Base-by-base conservation (phyloP, 2,797 vertebrate species). In the Danio tinwini region DNA sequence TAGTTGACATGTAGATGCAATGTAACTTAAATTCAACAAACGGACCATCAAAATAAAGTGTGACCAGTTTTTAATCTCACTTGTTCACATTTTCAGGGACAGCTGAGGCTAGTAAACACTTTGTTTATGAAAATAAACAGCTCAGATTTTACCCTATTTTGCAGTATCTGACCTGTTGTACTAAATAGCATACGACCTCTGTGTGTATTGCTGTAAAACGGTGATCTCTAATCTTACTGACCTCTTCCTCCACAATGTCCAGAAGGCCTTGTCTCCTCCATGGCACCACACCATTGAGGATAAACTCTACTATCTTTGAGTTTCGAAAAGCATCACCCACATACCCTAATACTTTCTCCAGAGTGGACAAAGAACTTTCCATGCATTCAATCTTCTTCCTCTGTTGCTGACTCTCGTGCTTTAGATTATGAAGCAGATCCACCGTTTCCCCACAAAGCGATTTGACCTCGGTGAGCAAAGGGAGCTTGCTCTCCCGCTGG, bases 231-330 rank as follows among this genome's bases (percentile, higher is more conserved):
- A 37, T n/a, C 55, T 68, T 87, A 90, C 90, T 90, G 82, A 90
- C 89, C 89, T 90, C 86, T 49, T 84, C 83, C 63, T 83, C 82
- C 5, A 84, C 65, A 68, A 84, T 83, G 10, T 93, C 90, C 71
- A 89, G 78, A 80, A 89, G 90, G 82, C 86, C 90, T 74, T 91
- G 91, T 77, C 88, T 93, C 83, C 90, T 93, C 94, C 94, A 95
- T 40, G 94, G 93, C 45, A 92, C 90, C 29, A 85, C 75, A 42
- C 94, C 94, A 84, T 88, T 95, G 50, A 93, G 83, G 85, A 95
- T 91, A 81, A 95, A 95, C 84, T 96, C 95, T 87, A 94, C 90
- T 82, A 95, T 90, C 87, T 93, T 93, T 0, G 94, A 96, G 87
- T 94, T 94, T 88, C 90, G 94, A 83, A 96, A 90, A n/a, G 91